Percentiles rank a stretch among this genome's conserved stretches.
Evolutionary conservation across 1,140 invertebrate species (phyloP).

Genomic region (Lutraria rhynchaena): DNA sequence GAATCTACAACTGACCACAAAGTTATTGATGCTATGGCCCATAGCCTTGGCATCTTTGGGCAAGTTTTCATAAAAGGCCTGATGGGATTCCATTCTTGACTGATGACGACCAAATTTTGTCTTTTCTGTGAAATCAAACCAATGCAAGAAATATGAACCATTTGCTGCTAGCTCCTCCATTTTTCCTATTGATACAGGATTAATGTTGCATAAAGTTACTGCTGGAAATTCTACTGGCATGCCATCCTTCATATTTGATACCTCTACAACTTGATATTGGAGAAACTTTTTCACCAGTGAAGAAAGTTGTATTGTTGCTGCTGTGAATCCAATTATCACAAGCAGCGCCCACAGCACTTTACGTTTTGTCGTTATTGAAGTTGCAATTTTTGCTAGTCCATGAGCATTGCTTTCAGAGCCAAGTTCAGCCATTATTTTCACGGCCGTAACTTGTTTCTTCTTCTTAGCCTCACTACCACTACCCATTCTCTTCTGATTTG

Average conservation of each 20-base stretch:
- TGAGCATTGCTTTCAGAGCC: slow-evolving; percentile 79
- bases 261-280: slow-evolving; percentile 77
- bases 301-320: slow-evolving; percentile 77
- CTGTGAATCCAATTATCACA: slow-evolving; percentile 78
- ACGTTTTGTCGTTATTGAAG: slow-evolving; percentile 72
- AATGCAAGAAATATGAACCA: slow-evolving; percentile 63
- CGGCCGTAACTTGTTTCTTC: slow-evolving; percentile 62
- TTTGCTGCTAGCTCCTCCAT: slow-evolving; percentile 62
- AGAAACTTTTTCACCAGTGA: slow-evolving; percentile 77
- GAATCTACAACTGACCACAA: slow-evolving; percentile 75
- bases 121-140: slow-evolving; percentile 69
- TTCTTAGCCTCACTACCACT: slow-evolving; percentile 53
- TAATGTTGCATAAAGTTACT: slow-evolving; percentile 78
- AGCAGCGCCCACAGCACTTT: slow-evolving; percentile 77
- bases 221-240: slow-evolving; percentile 79
- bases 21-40: slow-evolving; percentile 72
- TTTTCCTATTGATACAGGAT: slow-evolving; percentile 74
- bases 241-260: slow-evolving; percentile 77
- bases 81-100: slow-evolving; percentile 70
- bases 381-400: slow-evolving; percentile 78
- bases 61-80: slow-evolving; percentile 77
- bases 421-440: slow-evolving; percentile 75
- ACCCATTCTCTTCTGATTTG: slow-evolving; percentile 62
- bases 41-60: slow-evolving; percentile 70
- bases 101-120: slow-evolving; percentile 69